These are phyloP conservation scores for Archaeoteleia sp. DNA, from an alignment of 2,888 invertebrate species.

Conservation along the genomic window DNA sequence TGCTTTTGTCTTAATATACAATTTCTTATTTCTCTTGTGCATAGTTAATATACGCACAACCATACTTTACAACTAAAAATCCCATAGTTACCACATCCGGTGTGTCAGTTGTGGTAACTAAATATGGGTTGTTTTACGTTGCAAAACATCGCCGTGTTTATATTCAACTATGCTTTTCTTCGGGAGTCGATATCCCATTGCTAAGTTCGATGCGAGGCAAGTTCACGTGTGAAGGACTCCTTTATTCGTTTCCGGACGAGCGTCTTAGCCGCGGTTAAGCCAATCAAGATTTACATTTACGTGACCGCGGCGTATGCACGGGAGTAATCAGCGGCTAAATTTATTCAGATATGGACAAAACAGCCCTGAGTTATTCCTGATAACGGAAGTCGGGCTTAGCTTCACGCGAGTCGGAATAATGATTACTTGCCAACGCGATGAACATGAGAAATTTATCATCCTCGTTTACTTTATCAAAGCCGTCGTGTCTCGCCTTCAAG, in stretches of 20 bases:
- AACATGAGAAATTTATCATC: constrained; percentile 16
- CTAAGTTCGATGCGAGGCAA: not conserved
- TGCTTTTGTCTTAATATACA: too few relatives aligned
- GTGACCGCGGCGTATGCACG: constrained; percentile 32
- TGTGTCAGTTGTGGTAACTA: not conserved
- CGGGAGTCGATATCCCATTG: constrained; percentile 32
- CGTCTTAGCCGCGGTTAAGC: not conserved
- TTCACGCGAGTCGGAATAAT: constrained; percentile 16
- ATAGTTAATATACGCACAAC: constrained; percentile 38
- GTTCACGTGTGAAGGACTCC: constrained; percentile 2
- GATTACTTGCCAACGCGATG: constrained; percentile 16
- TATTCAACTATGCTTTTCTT: constrained; percentile 33
- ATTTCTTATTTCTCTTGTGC: constrained; percentile 11
- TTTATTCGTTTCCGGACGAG: constrained; percentile 2
- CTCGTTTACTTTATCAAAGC: constrained; percentile 16
- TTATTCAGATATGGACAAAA: constrained; percentile 32
- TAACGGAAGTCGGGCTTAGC: constrained; percentile 19
- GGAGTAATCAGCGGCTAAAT: constrained; percentile 9
- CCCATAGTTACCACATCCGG: not conserved
- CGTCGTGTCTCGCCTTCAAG: too few relatives aligned
- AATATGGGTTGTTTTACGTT: constrained; percentile 15
- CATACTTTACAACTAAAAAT: constrained; percentile 25
- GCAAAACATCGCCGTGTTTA: constrained; percentile 35
- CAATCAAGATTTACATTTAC: constrained; percentile 36
- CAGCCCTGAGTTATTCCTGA: constrained; percentile 39